phyloP scores from a whole-genome alignment of 2,113 vertebrate genomes.

The Zootoca vivipara region DNA sequence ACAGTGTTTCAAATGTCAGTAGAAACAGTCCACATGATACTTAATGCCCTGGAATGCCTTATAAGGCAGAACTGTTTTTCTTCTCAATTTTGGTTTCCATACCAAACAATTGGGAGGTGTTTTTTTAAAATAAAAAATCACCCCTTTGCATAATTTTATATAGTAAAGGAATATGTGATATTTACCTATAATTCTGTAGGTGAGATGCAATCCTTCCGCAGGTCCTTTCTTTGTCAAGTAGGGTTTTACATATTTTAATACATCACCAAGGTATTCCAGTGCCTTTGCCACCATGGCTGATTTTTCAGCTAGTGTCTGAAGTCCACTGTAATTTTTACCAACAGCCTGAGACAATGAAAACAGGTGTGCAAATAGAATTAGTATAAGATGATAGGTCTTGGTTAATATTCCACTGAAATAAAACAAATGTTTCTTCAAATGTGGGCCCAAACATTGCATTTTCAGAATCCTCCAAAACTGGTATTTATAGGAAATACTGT shows the following conservation, averaged over 20 bases:
- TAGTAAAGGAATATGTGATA: constrained; percentile 29
- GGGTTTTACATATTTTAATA: constrained; percentile 93
- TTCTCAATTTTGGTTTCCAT: background rate
- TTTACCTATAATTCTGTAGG: constrained; percentile 88
- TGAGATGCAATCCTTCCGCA: constrained; percentile 86
- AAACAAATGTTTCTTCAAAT: background rate
- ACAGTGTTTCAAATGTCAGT: background rate
- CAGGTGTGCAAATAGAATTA: background rate
- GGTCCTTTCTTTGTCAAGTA: constrained; percentile 87
- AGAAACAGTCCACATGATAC: background rate
- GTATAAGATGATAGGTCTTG: background rate
- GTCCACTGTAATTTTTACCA: constrained; percentile 80
- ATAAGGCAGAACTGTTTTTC: too few species aligned
- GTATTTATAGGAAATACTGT: constrained; percentile 51
- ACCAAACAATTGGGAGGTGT: background rate
- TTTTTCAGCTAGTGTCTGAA: constrained; percentile 87
- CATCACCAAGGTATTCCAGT: constrained; percentile 90
- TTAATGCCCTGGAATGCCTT: background rate
- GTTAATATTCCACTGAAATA: background rate
- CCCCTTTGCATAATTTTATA: too few species aligned
- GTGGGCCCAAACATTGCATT: constrained; percentile 15
- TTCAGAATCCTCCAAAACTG: constrained; percentile 4
- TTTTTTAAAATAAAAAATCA: too few species aligned
- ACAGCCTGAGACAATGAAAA: constrained; percentile 81
- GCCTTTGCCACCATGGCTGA: constrained; percentile 87